Percentiles rank a stretch among this genome's conserved stretches.
Evolutionary conservation across 2,113 vertebrate species (phyloP).

Genomic region (Coreoperca whiteheadi): DNA sequence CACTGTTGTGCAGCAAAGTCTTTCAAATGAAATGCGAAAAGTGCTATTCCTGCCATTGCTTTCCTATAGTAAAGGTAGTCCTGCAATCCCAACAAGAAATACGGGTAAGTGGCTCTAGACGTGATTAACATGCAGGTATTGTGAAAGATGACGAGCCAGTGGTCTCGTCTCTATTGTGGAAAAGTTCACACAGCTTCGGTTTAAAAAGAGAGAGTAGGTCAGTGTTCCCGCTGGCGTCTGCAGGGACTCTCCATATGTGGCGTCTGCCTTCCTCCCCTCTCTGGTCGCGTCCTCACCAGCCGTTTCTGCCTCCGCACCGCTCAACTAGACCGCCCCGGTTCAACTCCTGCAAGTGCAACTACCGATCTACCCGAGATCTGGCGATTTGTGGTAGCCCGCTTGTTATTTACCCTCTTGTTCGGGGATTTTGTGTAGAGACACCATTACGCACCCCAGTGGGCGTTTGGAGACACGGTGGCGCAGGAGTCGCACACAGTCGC

Average conservation of each 20-base stretch:
- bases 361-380: neutral
- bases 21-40: neutral
- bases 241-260: slow-evolving; percentile 28
- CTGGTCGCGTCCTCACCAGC: slow-evolving; percentile 17
- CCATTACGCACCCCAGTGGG: slow-evolving; percentile 80
- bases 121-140: neutral
- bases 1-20: neutral
- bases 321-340: neutral
- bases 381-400: neutral
- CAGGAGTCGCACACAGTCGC: slow-evolving; percentile 60
- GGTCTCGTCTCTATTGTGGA: neutral
- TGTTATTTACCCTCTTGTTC: slow-evolving; percentile 4
- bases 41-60: neutral
- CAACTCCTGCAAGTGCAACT: neutral
- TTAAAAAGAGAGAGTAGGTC: neutral
- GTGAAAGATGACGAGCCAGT: neutral
- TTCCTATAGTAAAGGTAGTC: neutral
- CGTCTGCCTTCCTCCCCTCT: slow-evolving; percentile 31
- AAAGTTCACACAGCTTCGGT: neutral
- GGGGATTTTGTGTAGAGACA: slow-evolving; percentile 41
- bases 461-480: slow-evolving; percentile 75
- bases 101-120: neutral
- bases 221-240: neutral
- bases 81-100: neutral
- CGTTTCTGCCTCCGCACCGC: slow-evolving; percentile 7